phyloP scores from a whole-genome alignment of 2,797 vertebrate species.

The Acanthis flammea region DNA sequence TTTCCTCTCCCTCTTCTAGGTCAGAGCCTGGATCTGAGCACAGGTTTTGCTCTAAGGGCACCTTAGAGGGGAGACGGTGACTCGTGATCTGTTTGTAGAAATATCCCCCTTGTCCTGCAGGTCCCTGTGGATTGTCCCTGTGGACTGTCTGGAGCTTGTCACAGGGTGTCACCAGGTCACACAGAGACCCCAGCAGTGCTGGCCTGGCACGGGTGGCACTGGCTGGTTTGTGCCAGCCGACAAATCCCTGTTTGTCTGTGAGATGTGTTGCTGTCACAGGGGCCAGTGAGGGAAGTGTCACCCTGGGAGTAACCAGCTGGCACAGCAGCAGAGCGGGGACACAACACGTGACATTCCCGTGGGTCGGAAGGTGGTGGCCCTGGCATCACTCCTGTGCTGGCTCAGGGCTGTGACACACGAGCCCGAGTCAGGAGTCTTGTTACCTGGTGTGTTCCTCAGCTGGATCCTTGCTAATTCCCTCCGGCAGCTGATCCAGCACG shows the following conservation, averaged over 20 bases:
- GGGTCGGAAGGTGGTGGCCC: neutral
- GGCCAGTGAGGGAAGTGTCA: neutral
- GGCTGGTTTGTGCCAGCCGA: neutral
- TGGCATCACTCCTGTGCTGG: slow-evolving; percentile 29
- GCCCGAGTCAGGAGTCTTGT: neutral
- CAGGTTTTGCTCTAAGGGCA: neutral
- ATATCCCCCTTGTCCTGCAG: neutral
- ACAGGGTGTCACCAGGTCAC: neutral
- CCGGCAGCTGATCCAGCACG: neutral
- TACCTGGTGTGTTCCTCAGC: slow-evolving; percentile 5
- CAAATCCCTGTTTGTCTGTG: fast-evolving
- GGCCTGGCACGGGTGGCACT: neutral
- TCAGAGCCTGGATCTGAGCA: neutral
- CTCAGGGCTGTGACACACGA: slow-evolving; percentile 25
- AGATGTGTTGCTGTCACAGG: neutral
- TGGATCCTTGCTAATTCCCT: slow-evolving; percentile 17
- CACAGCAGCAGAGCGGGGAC: neutral
- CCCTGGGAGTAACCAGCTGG: neutral
- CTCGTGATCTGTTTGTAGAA: neutral
- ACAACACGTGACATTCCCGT: neutral
- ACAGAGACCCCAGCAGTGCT: neutral
- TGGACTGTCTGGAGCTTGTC: neutral
- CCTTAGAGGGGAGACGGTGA: neutral
- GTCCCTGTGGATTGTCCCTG: neutral
- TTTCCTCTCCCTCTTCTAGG: neutral